phyloP scores from a whole-genome alignment of 2,797 vertebrate species.

The Microctenopoma steveboyesi region DNA sequence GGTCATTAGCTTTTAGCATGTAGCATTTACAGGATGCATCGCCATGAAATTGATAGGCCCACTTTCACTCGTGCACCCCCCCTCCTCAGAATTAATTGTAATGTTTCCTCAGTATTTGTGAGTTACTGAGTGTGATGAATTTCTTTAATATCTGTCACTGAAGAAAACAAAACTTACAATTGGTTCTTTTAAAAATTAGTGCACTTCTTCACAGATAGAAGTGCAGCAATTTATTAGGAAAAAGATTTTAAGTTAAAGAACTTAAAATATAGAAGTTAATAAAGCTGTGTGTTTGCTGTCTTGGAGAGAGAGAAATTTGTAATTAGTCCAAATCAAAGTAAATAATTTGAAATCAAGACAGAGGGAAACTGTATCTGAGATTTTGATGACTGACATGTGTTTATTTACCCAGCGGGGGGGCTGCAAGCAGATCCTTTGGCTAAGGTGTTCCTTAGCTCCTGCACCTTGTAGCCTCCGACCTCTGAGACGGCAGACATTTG shows the following conservation, averaged over 20 bases:
- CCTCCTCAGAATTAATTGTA: background rate
- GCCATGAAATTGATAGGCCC: background rate
- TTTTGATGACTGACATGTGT: constrained; percentile 32
- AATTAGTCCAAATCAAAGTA: background rate
- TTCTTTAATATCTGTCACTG: too few species aligned
- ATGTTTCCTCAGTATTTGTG: too few species aligned
- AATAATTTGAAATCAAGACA: background rate
- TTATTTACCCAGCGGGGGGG: constrained; percentile 25
- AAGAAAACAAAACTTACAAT: too few species aligned
- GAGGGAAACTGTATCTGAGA: background rate
- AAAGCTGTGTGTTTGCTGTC: too few species aligned
- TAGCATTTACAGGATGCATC: background rate
- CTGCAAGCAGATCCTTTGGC: constrained; percentile 31
- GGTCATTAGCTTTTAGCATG: constrained; percentile 45
- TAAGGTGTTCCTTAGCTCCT: constrained; percentile 29
- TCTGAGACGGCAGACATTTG: constrained; percentile 32
- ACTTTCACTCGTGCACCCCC: background rate
- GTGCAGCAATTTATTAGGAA: too few species aligned
- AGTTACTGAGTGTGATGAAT: too few species aligned
- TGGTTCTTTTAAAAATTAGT: too few species aligned
- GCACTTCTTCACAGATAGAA: too few species aligned
- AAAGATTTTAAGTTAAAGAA: too few species aligned
- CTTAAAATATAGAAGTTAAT: too few species aligned
- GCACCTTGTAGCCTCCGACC: constrained; percentile 26
- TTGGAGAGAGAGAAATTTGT: too few species aligned